phyloP scores from a whole-genome alignment of 2,797 vertebrate genomes.

The Channa striata region DNA sequence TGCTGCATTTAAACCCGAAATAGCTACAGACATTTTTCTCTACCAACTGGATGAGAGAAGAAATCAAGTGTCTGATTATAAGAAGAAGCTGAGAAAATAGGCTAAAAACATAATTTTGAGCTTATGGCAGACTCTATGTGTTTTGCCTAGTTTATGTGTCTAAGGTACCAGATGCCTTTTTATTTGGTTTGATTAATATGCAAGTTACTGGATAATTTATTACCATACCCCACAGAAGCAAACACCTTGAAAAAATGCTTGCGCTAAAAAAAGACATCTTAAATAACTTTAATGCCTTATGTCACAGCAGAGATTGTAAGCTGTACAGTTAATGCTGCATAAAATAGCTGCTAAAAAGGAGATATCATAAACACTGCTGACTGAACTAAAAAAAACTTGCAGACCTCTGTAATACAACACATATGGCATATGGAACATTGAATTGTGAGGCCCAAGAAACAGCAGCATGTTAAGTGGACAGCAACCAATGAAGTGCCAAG shows the following conservation, averaged over 20 bases:
- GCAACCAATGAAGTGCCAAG: neutral
- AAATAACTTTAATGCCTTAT: constrained; percentile 14
- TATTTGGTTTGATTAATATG: constrained; percentile 45
- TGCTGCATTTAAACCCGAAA: constrained; percentile 51
- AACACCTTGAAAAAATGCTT: constrained; percentile 23
- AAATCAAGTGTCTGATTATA: constrained; percentile 47
- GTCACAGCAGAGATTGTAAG: constrained; percentile 7
- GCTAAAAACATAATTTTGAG: constrained; percentile 34
- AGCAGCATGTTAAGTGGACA: constrained; percentile 19
- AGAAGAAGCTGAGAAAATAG: constrained; percentile 15
- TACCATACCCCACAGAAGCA: constrained; percentile 30
- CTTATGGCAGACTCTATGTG: constrained; percentile 10
- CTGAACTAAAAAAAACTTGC: constrained; percentile 1
- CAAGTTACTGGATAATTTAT: constrained; percentile 56
- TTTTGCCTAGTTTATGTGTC: neutral
- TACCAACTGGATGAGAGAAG: constrained; percentile 50
- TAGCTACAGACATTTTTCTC: constrained; percentile 61
- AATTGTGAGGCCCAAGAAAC: constrained; percentile 10
- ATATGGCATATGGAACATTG: neutral
- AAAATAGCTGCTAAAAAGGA: constrained; percentile 8
- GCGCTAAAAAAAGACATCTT: neutral
- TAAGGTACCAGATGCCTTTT: constrained; percentile 35
- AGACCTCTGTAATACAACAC: neutral
- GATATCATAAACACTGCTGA: constrained; percentile 2
- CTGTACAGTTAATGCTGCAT: neutral